Conservation (phyloP, 2,113 vertebrate species). For the Sinocyclocheilus anshuiensis region DNA sequence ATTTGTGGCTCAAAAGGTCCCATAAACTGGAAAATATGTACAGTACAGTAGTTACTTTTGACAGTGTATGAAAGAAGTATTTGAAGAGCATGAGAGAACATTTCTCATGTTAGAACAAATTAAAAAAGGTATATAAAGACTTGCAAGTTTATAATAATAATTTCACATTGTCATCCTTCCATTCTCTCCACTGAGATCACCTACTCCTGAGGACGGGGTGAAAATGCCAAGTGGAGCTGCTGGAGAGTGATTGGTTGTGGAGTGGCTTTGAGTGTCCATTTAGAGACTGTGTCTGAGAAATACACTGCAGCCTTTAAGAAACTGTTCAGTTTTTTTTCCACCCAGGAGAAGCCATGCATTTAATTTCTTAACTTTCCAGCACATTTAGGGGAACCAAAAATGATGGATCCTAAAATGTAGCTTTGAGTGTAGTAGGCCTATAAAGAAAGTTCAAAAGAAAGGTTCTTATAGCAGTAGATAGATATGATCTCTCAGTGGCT, state of each 20-base stretch:
- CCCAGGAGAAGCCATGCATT: neutral
- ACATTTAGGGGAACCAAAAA: slow-evolving; percentile 12
- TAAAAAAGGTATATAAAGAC: no score
- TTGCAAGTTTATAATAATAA: no score
- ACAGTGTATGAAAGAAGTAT: no score
- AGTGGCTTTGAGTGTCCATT: slow-evolving; percentile 25
- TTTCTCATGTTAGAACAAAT: no score
- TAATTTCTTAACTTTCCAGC: neutral
- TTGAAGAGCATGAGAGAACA: no score
- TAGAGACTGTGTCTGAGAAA: neutral
- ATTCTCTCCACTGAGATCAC: no score
- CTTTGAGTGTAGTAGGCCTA: neutral
- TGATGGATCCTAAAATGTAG: neutral
- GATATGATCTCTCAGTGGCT: neutral
- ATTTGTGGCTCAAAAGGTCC: no score
- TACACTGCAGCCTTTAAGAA: slow-evolving; percentile 2
- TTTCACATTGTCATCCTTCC: no score
- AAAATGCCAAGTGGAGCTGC: no score
- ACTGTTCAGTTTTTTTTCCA: neutral
- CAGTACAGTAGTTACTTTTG: no score
- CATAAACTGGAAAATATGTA: no score
- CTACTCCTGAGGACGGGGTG: no score
- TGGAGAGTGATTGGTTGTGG: slow-evolving; percentile 14
- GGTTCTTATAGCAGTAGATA: neutral
- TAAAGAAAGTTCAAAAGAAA: neutral